Conservation (phyloP, 2,888 invertebrate genomes). For the Cantharis rufa region DNA sequence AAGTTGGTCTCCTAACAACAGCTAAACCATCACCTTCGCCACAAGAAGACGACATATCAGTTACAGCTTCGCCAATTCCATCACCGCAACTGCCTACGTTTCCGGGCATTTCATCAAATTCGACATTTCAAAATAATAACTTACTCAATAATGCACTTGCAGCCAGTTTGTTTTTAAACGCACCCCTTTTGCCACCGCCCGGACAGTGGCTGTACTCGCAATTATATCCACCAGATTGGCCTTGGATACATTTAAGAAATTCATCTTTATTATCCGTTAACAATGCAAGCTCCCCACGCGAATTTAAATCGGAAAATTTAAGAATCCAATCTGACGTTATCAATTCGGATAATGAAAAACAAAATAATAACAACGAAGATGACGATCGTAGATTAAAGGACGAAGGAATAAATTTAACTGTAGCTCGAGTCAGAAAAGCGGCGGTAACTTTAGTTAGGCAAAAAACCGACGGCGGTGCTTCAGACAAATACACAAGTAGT, state of each 20-base stretch:
- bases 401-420: slow-evolving; percentile 52
- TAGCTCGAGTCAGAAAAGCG: slow-evolving; percentile 48
- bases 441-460: slow-evolving; percentile 52
- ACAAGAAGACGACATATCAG: slow-evolving; percentile 66
- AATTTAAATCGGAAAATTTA: slow-evolving; percentile 34
- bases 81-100: slow-evolving; percentile 59
- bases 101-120: slow-evolving; percentile 50
- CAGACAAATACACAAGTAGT: slow-evolving; percentile 30
- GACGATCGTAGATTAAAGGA: slow-evolving; percentile 34
- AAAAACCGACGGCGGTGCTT: slow-evolving; percentile 49
- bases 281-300: slow-evolving; percentile 39
- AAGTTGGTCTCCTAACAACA: slow-evolving; percentile 55
- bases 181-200: slow-evolving; percentile 74
- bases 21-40: slow-evolving; percentile 60
- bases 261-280: slow-evolving; percentile 37
- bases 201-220: slow-evolving; percentile 81
- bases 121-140: slow-evolving; percentile 50
- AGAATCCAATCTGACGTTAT: slow-evolving; percentile 35
- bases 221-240: slow-evolving; percentile 72
- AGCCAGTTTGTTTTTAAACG: slow-evolving; percentile 74
- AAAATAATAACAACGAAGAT: slow-evolving; percentile 37
- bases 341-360: slow-evolving; percentile 24
- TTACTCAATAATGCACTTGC: slow-evolving; percentile 65
- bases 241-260: slow-evolving; percentile 64
- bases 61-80: slow-evolving; percentile 66